phyloP scores from a whole-genome alignment of 53 echinoderm and acorn worm species.

The Stichopus horrens region DNA sequence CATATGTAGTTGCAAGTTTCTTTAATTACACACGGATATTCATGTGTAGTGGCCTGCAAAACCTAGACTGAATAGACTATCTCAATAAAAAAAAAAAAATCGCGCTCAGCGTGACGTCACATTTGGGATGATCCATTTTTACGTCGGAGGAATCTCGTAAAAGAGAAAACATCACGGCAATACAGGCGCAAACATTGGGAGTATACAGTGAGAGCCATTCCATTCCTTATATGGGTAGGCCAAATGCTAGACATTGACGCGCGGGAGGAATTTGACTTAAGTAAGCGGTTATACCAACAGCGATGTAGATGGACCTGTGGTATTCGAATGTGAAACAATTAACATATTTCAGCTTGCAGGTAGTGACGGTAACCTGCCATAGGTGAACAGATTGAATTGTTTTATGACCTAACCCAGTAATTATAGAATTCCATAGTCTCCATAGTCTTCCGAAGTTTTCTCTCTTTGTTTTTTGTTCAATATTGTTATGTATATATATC shows the following conservation, averaged over 20 bases:
- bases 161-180: neutral
- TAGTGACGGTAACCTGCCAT: no score
- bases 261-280: neutral
- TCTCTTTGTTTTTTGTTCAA: no score
- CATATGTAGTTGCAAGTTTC: no score
- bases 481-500: no score
- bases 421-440: neutral
- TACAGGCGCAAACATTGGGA: neutral
- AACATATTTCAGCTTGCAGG: neutral
- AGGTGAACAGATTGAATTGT: neutral
- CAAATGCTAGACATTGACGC: neutral
- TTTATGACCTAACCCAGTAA: neutral
- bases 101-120: neutral
- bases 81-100: no score
- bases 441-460: no score
- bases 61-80: no score
- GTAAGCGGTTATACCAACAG: neutral
- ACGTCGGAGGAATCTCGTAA: no score
- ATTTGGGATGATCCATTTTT: neutral
- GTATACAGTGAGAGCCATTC: slow-evolving; percentile 23
- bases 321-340: neutral
- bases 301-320: neutral
- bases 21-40: no score
- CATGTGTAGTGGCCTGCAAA: no score
- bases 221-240: slow-evolving; percentile 44